Evolutionary conservation across 2,113 vertebrate genomes (phyloP).

Genomic region (Papio anubis): DNA sequence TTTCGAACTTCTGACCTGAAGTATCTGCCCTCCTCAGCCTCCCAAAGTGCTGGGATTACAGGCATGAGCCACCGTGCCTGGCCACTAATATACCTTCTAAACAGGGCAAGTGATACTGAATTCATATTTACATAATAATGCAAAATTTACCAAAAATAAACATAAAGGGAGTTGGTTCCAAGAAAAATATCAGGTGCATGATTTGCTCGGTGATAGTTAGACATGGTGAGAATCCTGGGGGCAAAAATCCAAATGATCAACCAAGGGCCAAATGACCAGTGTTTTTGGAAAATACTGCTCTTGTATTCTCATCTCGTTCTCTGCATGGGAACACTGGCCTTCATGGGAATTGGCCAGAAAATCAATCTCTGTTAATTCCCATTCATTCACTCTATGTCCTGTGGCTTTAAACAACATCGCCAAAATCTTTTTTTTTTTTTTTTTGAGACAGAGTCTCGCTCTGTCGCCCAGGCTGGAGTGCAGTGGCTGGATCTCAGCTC

Average conservation of each 20-base stretch:
- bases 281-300: background rate
- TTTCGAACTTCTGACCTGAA: too few species aligned
- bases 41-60: too few species aligned
- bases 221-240: background rate
- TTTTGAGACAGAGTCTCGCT: too few species aligned
- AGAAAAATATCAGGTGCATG: background rate
- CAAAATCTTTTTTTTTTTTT: constrained; percentile 22
- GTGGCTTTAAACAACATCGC: constrained; percentile 46
- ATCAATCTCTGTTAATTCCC: background rate
- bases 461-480: too few species aligned
- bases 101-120: background rate
- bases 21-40: too few species aligned
- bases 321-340: background rate
- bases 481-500: too few species aligned
- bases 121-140: background rate
- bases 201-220: background rate
- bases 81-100: background rate
- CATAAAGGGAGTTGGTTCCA: background rate
- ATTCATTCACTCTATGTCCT: background rate
- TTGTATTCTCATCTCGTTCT: background rate
- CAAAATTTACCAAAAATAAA: background rate
- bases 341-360: constrained; percentile 23
- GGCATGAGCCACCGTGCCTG: too few species aligned
- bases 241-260: background rate
- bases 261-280: background rate